These are phyloP conservation scores for Drosophila lacertosa DNA, from an alignment of 1,140 invertebrate species.

Conservation along the genomic window DNA sequence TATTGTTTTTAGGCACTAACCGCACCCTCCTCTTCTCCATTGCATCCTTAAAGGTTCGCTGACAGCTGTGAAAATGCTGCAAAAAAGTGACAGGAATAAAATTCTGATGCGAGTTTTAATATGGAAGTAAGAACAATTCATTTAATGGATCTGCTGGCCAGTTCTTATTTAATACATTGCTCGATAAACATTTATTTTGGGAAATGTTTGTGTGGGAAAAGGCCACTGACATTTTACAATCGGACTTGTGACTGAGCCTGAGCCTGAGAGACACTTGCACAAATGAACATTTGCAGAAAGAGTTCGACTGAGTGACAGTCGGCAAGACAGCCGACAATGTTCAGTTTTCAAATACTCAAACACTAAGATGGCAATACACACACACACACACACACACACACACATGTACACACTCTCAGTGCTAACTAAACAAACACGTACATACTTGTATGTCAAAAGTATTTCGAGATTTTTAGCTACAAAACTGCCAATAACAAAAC, in stretches of 20 bases:
- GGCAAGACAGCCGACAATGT: constrained; percentile 80
- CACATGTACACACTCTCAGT: constrained; percentile 22
- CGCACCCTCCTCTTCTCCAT: background rate
- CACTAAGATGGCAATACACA: constrained; percentile 71
- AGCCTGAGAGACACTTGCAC: constrained; percentile 62
- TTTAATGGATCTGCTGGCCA: constrained; percentile 31
- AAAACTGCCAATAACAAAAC: constrained; percentile 75
- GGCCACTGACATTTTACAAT: constrained; percentile 44
- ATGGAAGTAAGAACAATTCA: constrained; percentile 39
- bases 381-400: constrained; percentile 29
- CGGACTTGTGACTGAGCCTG: constrained; percentile 44
- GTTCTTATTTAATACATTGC: constrained; percentile 7
- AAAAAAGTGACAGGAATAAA: constrained; percentile 1
- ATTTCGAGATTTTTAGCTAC: constrained; percentile 76
- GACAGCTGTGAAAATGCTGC: background rate
- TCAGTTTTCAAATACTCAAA: constrained; percentile 76
- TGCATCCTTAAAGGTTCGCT: background rate
- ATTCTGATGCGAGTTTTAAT: constrained; percentile 12
- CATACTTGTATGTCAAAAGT: constrained; percentile 73
- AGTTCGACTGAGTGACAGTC: constrained; percentile 70
- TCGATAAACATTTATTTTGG: constrained; percentile 38
- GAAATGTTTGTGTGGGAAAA: constrained; percentile 20
- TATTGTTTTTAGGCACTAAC: background rate
- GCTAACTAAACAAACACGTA: constrained; percentile 71
- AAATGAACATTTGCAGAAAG: constrained; percentile 75